Conservation (phyloP, 2,113 vertebrate genomes). For the Echinops telfairi region DNA sequence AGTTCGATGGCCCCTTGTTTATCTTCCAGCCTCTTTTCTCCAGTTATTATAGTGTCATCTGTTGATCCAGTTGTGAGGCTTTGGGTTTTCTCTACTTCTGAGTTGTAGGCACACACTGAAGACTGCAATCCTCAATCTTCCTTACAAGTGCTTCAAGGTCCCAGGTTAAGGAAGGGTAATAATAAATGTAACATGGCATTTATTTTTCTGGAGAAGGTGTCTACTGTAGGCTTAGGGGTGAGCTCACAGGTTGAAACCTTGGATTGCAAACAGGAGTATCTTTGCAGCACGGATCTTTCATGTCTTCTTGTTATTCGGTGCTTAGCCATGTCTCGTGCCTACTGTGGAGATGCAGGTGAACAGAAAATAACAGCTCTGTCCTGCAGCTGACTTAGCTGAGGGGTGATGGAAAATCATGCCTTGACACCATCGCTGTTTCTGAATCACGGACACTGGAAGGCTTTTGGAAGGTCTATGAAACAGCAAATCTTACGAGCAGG, state of each 20-base stretch:
- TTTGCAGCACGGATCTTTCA: not conserved
- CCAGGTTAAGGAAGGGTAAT: slow-evolving; percentile 12
- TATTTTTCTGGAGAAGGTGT: slow-evolving; percentile 53
- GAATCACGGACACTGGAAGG: not conserved
- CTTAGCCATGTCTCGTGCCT: not conserved
- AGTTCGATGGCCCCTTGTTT: too few species aligned
- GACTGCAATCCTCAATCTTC: too few species aligned
- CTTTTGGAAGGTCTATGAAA: not conserved
- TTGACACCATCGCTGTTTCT: not conserved
- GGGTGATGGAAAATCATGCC: not conserved
- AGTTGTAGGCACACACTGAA: too few species aligned
- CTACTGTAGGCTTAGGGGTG: not conserved
- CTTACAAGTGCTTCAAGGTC: not conserved
- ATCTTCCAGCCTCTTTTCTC: too few species aligned
- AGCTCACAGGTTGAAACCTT: slow-evolving; percentile 30
- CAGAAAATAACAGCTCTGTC: not conserved
- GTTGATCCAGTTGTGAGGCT: too few species aligned
- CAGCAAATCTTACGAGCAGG: not conserved
- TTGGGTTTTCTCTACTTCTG: too few species aligned
- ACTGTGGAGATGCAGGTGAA: not conserved
- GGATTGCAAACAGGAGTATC: slow-evolving; percentile 38
- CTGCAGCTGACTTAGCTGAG: not conserved
- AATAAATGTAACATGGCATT: slow-evolving; percentile 40
- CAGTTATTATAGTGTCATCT: too few species aligned
- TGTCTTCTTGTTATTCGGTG: not conserved